Evolutionary conservation across 2,888 invertebrate genomes (phyloP), one percentile per base, ranked within the genome.

Genomic region (Drosophila paranaensis): DNA sequence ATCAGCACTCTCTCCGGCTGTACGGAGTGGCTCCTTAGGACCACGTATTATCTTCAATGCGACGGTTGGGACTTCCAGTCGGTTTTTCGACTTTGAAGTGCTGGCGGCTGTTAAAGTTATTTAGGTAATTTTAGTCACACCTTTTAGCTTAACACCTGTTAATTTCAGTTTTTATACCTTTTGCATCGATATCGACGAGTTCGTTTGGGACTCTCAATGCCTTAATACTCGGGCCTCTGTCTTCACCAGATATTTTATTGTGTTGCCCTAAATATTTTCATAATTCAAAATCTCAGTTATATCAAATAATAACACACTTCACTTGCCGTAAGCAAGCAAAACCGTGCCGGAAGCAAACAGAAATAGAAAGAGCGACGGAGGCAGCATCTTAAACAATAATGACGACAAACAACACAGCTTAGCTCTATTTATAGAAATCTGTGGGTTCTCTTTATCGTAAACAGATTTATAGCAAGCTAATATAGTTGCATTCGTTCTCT

Each of bases 271-370:
- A 45, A 45, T 11, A 30, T 33, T 5, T 48, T n/a, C 2, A 33
- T 25, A 27, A n/a, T 33, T 14, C 4, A 16, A 25, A 5, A n/a
- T 40, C 14, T 11, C 8, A n/a, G 20, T 11, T 14, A 13, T 6
- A 8, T 30, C 6, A 40, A 35, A 16, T 53, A 27, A 27, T 9
- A 35, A 35, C 2, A 25, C 9, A 42, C n/a, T 53, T 33, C 11
- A 53, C 48, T 68, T 55, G 55, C 71, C 43, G 33, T 60, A 14
- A 4, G 13, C 2, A 9, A 43, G 20, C 45, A 55, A n/a, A 16
- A 30, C 16, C 94, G 88, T 93, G 93, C 94, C 94, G 89, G 14
- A 90, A 88, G 71, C 14, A 30, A 56, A 10, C 33, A 61, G 30
- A 6, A 57, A 13, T 20, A 54, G 27, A 2, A 72, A 27, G 0